phyloP scores from a whole-genome alignment of 2,888 invertebrate genomes.

The Megamerina dolium region DNA sequence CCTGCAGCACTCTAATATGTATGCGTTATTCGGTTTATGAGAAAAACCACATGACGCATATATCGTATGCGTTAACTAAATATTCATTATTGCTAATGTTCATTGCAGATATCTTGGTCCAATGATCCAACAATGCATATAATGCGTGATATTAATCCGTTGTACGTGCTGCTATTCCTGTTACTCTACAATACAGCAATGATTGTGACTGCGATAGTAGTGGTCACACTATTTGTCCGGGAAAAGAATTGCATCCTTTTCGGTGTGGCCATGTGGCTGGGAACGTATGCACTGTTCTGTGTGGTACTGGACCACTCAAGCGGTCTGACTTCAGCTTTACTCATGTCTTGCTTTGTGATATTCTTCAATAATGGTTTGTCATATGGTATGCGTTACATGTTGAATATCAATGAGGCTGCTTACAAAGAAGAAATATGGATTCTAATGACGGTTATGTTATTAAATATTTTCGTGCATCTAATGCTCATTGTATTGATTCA shows the following conservation, averaged over 20 bases:
- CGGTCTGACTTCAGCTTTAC: constrained; percentile 19
- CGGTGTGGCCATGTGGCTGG: constrained; percentile 28
- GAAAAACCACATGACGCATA: too few species aligned
- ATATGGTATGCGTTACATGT: constrained; percentile 26
- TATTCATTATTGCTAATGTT: too few species aligned
- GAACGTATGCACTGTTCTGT: constrained; percentile 30
- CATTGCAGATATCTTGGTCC: too few species aligned
- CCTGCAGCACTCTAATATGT: too few species aligned
- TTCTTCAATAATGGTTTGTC: constrained; percentile 34
- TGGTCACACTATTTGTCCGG: constrained; percentile 24
- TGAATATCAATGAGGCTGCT: neutral
- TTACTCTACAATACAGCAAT: constrained; percentile 25
- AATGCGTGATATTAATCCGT: too few species aligned
- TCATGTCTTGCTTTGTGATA: constrained; percentile 22
- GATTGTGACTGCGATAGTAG: constrained; percentile 27
- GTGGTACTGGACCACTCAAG: constrained; percentile 23
- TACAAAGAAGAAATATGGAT: too few species aligned
- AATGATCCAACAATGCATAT: too few species aligned
- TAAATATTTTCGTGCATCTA: constrained; percentile 15
- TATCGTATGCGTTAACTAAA: too few species aligned
- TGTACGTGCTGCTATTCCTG: constrained; percentile 20
- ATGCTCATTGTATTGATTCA: constrained; percentile 16
- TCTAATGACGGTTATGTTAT: neutral
- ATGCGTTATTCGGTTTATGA: too few species aligned
- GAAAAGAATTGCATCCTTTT: constrained; percentile 26